phyloP scores from a whole-genome alignment of 2,797 vertebrate genomes.

The Meriones psammophilus region DNA sequence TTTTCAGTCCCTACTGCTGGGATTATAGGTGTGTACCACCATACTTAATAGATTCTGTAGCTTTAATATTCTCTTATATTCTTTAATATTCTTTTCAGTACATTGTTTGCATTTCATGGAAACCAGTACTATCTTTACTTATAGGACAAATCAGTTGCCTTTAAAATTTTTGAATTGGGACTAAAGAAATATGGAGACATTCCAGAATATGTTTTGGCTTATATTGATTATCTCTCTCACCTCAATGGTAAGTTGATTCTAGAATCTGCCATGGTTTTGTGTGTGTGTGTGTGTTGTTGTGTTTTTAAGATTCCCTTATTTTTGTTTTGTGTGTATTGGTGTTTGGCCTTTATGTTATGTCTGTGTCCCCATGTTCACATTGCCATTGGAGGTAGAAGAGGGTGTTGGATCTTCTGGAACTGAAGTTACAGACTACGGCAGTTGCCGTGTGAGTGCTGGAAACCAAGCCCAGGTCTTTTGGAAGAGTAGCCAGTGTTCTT shows the following conservation, averaged over 20 bases:
- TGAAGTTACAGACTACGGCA: background rate
- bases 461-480: background rate
- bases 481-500: background rate
- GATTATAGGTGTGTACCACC: background rate
- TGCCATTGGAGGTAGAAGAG: background rate
- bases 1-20: background rate
- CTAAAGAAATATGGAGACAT: constrained; percentile 99
- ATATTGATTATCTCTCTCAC: constrained; percentile 99
- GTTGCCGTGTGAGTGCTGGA: background rate
- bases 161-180: constrained; percentile 99
- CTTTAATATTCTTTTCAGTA: constrained; percentile 63
- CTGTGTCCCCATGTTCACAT: background rate
- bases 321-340: background rate
- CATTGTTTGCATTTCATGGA: constrained; percentile 56
- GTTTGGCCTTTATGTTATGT: background rate
- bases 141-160: constrained; percentile 99
- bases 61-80: constrained; percentile 58
- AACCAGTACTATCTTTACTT: constrained; percentile 66
- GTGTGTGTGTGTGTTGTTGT: background rate
- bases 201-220: constrained; percentile 99
- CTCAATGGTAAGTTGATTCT: constrained; percentile 94
- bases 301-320: background rate
- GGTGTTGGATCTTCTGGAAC: background rate
- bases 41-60: background rate
- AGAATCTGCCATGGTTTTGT: constrained; percentile 27